phyloP scores from a whole-genome alignment of 2,797 vertebrate species.

The Capromys pilorides region DNA sequence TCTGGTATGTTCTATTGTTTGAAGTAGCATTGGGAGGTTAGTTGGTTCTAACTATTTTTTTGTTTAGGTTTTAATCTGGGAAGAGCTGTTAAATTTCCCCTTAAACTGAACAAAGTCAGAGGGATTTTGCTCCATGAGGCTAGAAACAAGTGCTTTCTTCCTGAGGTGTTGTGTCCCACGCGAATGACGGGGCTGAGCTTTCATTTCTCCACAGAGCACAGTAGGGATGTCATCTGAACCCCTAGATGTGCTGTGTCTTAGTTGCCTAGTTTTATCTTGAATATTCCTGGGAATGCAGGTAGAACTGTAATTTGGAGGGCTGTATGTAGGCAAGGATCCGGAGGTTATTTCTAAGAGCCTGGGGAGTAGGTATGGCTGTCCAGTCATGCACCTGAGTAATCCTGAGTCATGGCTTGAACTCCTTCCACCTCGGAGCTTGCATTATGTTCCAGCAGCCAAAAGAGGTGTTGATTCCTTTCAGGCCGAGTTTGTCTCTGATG shows the following conservation, averaged over 20 bases:
- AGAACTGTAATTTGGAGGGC: not conserved
- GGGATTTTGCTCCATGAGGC: not conserved
- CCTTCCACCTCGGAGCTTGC: conserved; percentile 56
- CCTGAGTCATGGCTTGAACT: conserved; percentile 54
- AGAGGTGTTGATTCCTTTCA: conserved; percentile 70
- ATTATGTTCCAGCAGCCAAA: conserved; percentile 46
- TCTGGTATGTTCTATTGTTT: conserved; percentile 65
- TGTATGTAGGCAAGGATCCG: not conserved
- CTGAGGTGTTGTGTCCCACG: not conserved
- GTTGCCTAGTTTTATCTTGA: not conserved
- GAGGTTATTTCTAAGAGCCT: conserved; percentile 57
- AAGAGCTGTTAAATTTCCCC: conserved; percentile 43
- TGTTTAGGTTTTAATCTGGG: conserved; percentile 67
- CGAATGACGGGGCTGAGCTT: conserved; percentile 43
- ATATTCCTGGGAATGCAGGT: not conserved
- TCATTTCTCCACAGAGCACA: not conserved
- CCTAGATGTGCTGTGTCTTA: not conserved
- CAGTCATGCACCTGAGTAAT: conserved; percentile 54
- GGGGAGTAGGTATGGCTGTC: conserved; percentile 31
- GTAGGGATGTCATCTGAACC: not conserved
- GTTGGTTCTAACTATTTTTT: conserved; percentile 67
- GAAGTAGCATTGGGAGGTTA: conserved; percentile 68
- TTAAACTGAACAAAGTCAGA: conserved; percentile 55
- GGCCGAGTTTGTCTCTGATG: conserved; percentile 45
- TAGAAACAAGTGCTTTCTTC: conserved; percentile 34